phyloP scores from a whole-genome alignment of 2,888 invertebrate species.

The Xylocampa areola region DNA sequence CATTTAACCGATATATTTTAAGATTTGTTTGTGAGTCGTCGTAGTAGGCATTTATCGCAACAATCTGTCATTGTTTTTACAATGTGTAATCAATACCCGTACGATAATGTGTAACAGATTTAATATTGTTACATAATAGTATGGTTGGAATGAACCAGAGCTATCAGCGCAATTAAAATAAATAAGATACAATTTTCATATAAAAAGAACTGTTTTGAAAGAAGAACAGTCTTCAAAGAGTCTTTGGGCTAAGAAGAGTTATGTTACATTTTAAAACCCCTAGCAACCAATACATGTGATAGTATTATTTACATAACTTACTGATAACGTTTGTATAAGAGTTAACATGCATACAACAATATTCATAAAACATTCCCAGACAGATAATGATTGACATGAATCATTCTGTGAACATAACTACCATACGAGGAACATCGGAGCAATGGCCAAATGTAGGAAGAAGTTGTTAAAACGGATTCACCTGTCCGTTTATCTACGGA shows the following conservation, averaged over 20 bases:
- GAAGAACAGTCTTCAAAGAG: not conserved
- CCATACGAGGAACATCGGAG: slow-evolving; percentile 4
- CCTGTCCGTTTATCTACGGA: slow-evolving; percentile 51
- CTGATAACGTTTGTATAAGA: slow-evolving; percentile 41
- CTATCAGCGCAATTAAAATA: no score
- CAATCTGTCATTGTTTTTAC: slow-evolving; percentile 9
- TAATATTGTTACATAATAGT: not conserved
- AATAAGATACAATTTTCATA: no score
- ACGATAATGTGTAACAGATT: not conserved
- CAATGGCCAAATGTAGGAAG: slow-evolving; percentile 29
- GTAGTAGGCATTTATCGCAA: not conserved
- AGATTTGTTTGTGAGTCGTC: slow-evolving; percentile 4
- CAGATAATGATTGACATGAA: slow-evolving; percentile 33
- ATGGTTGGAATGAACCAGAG: no score
- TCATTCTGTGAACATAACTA: slow-evolving; percentile 19
- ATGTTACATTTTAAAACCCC: slow-evolving; percentile 1
- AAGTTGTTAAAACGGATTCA: slow-evolving; percentile 29
- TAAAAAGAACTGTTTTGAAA: no score
- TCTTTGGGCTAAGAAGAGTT: not conserved
- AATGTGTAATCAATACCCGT: slow-evolving; percentile 6
- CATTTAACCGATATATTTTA: not conserved
- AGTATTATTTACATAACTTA: slow-evolving; percentile 37
- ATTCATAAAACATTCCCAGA: slow-evolving; percentile 42
- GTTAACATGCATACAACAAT: slow-evolving; percentile 4
- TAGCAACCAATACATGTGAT: slow-evolving; percentile 12